Percentiles rank a stretch among this genome's conserved stretches.
phyloP scores from a whole-genome alignment of 2,888 invertebrate species.

The Hydrotaea cyrtoneurina region DNA sequence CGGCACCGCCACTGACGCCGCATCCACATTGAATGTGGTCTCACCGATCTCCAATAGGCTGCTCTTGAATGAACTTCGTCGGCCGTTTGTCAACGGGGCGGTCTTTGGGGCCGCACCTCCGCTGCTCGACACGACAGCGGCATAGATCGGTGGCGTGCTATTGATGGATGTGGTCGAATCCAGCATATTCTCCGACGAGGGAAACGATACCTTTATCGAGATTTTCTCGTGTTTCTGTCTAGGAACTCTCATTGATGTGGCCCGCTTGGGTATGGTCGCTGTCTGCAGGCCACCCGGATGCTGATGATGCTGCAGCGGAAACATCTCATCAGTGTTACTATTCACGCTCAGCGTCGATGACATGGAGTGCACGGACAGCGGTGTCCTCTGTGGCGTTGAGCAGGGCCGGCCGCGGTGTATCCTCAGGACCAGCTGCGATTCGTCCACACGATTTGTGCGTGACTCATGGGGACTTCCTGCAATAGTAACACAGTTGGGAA shows the following conservation, averaged over 20 bases:
- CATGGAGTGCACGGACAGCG: slow-evolving; percentile 84
- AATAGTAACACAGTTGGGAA: slow-evolving; percentile 79
- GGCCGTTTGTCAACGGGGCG: slow-evolving; percentile 73
- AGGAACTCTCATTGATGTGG: slow-evolving; percentile 82
- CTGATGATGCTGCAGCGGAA: slow-evolving; percentile 62
- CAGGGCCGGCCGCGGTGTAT: slow-evolving; percentile 90
- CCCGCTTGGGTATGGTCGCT: slow-evolving; percentile 79
- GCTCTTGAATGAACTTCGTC: slow-evolving; percentile 76
- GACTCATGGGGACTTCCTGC: slow-evolving; percentile 84
- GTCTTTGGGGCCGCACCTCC: slow-evolving; percentile 70
- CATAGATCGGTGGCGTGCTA: slow-evolving; percentile 75
- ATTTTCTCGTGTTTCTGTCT: slow-evolving; percentile 87
- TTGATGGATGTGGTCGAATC: slow-evolving; percentile 70
- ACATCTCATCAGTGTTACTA: slow-evolving; percentile 74
- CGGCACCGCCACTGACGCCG: neutral
- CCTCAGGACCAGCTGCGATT: slow-evolving; percentile 92
- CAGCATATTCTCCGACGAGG: slow-evolving; percentile 87
- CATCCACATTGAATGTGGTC: slow-evolving; percentile 77
- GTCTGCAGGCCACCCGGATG: neutral
- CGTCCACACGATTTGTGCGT: slow-evolving; percentile 88
- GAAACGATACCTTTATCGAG: slow-evolving; percentile 91
- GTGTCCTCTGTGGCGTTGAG: slow-evolving; percentile 82
- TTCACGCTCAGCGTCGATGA: slow-evolving; percentile 85
- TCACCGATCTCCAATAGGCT: slow-evolving; percentile 79
- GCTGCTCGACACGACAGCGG: slow-evolving; percentile 71